Conservation (phyloP, 30 jellyfish, hydroid and myxozoan species). For the Hydractinia echinata region DNA sequence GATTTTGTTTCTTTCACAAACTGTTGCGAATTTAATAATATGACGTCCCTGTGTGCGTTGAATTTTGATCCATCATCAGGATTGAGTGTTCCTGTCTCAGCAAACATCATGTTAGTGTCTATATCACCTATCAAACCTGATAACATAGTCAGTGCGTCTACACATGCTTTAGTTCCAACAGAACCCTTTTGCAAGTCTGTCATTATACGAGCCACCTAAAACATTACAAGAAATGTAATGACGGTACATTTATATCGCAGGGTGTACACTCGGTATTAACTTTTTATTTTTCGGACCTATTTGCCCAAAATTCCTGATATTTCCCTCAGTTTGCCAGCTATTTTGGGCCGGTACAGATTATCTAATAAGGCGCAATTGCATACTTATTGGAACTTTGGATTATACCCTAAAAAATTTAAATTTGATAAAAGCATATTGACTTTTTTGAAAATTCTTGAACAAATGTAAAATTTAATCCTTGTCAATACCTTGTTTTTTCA, state of each 20-base stretch:
- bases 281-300: too few relatives aligned
- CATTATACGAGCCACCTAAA: slow-evolving; percentile 70
- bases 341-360: too few relatives aligned
- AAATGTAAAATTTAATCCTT: too few relatives aligned
- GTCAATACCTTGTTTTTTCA: too few relatives aligned
- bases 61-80: slow-evolving; percentile 66
- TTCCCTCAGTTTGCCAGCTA: too few relatives aligned
- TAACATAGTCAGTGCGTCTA: slow-evolving; percentile 56
- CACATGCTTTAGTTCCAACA: slow-evolving; percentile 84
- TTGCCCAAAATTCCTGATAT: too few relatives aligned
- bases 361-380: too few relatives aligned
- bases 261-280: too few relatives aligned
- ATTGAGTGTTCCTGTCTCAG: slow-evolving; percentile 72
- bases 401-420: too few relatives aligned
- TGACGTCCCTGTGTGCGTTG: slow-evolving; percentile 78
- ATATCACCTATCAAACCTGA: slow-evolving; percentile 80
- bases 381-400: too few relatives aligned
- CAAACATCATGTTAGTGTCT: slow-evolving; percentile 78
- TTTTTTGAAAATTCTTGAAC: too few relatives aligned
- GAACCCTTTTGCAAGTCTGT: slow-evolving; percentile 73
- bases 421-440: too few relatives aligned
- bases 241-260: not conserved
- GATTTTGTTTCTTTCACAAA: slow-evolving; percentile 71
- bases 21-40: slow-evolving; percentile 42
- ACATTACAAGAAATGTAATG: not conserved